These are phyloP conservation scores for Actias luna DNA, from an alignment of 2,888 invertebrate species.

Conservation along the genomic window DNA sequence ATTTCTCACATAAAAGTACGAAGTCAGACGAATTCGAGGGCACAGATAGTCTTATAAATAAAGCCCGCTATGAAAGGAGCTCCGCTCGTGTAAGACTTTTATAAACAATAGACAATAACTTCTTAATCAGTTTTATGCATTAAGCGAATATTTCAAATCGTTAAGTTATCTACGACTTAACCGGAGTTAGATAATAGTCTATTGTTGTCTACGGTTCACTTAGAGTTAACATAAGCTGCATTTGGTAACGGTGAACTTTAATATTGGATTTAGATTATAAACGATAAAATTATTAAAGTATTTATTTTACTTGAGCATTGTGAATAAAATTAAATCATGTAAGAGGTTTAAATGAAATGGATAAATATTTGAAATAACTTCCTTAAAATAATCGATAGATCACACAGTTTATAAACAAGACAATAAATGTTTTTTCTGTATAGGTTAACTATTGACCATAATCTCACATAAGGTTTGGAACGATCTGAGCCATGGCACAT, in stretches of 20 bases:
- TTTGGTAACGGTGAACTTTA: background rate
- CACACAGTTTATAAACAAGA: too few relatives aligned
- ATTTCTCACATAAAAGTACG: too few relatives aligned
- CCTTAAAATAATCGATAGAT: too few relatives aligned
- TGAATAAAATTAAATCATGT: background rate
- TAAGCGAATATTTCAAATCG: conserved; percentile 16
- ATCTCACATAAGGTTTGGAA: too few relatives aligned
- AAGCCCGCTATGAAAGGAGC: background rate
- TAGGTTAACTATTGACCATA: too few relatives aligned
- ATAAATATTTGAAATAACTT: too few relatives aligned
- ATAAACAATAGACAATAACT: conserved; percentile 19
- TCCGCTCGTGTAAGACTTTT: conserved; percentile 22
- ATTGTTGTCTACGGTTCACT: conserved; percentile 14
- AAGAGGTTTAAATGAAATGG: too few relatives aligned
- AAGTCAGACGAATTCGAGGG: too few relatives aligned
- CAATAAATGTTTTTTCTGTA: too few relatives aligned
- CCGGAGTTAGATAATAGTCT: conserved; percentile 14
- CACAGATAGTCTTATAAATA: background rate
- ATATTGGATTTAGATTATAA: conserved; percentile 6
- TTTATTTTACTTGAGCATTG: background rate
- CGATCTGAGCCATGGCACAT: too few relatives aligned
- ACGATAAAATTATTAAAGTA: background rate
- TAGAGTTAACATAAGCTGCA: conserved; percentile 13
- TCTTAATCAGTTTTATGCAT: conserved; percentile 13
- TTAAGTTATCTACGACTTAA: conserved; percentile 12